These are phyloP conservation scores for Poeciliopsis turneri DNA, from an alignment of 2,797 vertebrate species.

Conservation along the genomic window DNA sequence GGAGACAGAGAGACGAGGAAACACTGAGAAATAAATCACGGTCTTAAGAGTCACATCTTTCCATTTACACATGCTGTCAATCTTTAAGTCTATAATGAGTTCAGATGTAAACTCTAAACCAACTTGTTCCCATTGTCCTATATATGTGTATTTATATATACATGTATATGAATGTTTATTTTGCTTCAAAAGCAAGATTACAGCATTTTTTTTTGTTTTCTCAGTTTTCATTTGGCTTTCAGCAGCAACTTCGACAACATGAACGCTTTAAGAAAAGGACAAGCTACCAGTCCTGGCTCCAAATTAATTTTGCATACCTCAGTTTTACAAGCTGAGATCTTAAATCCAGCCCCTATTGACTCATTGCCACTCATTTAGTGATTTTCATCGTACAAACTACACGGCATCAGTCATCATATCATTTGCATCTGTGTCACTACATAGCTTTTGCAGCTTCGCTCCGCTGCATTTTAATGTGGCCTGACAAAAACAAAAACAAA, in stretches of 20 bases:
- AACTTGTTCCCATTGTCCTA: background rate
- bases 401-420: background rate
- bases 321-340: background rate
- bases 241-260: background rate
- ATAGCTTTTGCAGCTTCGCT: background rate
- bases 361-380: background rate
- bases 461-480: background rate
- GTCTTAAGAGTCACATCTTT: slow-evolving; percentile 61
- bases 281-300: background rate
- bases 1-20: slow-evolving; percentile 55
- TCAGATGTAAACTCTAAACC: background rate
- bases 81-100: slow-evolving; percentile 22
- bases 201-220: background rate
- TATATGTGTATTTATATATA: background rate
- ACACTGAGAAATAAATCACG: slow-evolving; percentile 72
- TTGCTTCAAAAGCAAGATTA: background rate
- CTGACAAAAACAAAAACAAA: background rate
- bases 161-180: background rate
- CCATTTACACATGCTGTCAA: slow-evolving; percentile 31
- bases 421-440: background rate
- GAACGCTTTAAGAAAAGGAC: background rate
- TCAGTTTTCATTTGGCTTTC: background rate
- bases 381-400: background rate
- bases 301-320: background rate
- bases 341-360: background rate